A percentile compares a stretch with the other conserved stretches of the same genome.
Evolutionary conservation across 2,113 vertebrate species (phyloP).

Genomic region (Mionectes macconnelli): DNA sequence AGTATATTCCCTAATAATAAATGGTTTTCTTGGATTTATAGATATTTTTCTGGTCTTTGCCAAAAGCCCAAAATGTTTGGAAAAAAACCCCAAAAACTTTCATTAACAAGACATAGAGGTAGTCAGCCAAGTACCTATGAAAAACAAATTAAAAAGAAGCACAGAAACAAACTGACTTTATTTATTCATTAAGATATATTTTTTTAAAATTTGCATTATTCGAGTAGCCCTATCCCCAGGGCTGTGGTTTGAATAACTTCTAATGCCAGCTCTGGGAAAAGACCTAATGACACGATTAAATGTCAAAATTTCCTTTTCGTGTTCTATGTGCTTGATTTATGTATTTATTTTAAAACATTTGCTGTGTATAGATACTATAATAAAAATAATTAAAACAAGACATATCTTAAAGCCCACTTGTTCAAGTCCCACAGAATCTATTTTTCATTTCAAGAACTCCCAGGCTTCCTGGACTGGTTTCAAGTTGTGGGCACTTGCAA

Average conservation of each 20-base stretch:
- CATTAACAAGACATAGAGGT: neutral
- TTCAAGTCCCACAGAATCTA: neutral
- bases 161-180: neutral
- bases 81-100: neutral
- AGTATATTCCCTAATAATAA: neutral
- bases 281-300: neutral
- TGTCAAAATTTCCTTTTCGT: neutral
- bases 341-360: slow-evolving; percentile 48
- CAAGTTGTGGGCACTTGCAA: slow-evolving; percentile 31
- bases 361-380: slow-evolving; percentile 15
- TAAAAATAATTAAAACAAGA: slow-evolving; percentile 59
- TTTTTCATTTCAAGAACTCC: slow-evolving; percentile 50
- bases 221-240: neutral
- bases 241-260: neutral
- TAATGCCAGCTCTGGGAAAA: neutral
- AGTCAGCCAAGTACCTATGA: neutral
- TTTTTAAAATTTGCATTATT: neutral
- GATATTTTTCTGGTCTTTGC: neutral
- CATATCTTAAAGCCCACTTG: slow-evolving; percentile 15
- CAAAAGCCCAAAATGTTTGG: neutral
- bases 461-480: slow-evolving; percentile 25
- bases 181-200: neutral
- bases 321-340: slow-evolving; percentile 24
- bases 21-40: neutral
- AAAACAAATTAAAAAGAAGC: neutral